Percentiles rank a stretch among this genome's conserved stretches.
Conservation (phyloP, 1,140 invertebrate genomes). For the Stratiolaelaps scimitus region DNA sequence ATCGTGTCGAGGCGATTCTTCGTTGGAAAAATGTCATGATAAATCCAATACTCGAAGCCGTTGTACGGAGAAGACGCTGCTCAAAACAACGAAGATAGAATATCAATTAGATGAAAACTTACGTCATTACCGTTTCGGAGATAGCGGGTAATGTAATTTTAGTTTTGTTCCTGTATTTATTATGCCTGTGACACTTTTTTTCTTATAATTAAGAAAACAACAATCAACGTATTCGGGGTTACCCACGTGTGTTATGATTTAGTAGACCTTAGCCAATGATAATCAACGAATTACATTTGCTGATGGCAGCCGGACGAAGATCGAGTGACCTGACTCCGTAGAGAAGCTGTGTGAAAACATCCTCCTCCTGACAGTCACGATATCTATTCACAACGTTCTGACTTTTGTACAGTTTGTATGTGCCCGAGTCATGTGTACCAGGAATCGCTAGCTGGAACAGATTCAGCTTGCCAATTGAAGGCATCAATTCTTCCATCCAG, state of each 20-base stretch:
- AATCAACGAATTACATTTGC: not conserved
- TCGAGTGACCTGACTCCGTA: constrained; percentile 12
- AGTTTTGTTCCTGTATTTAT: too few relatives aligned
- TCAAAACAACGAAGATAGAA: not conserved
- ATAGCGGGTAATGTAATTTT: not conserved
- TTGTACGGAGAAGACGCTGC: constrained; percentile 3
- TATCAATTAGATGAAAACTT: too few relatives aligned
- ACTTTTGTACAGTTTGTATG: constrained; percentile 7
- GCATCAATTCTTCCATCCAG: constrained; percentile 10
- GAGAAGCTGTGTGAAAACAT: constrained; percentile 17
- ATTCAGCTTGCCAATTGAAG: not conserved
- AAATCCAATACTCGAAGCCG: constrained; percentile 16
- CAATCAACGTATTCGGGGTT: too few relatives aligned
- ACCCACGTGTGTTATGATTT: too few relatives aligned
- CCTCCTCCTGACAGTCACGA: constrained; percentile 14
- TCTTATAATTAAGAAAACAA: constrained; percentile 1
- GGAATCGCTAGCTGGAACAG: constrained; percentile 22
- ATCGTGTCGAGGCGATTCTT: not conserved
- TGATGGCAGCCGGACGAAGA: not conserved
- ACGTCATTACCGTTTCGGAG: too few relatives aligned
- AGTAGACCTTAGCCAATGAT: too few relatives aligned
- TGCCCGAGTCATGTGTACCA: not conserved
- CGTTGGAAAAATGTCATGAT: not conserved
- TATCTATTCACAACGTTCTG: constrained; percentile 16
- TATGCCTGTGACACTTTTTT: too few relatives aligned